phyloP scores from a whole-genome alignment of 1,140 invertebrate species.

The Temnothorax longispinosus region DNA sequence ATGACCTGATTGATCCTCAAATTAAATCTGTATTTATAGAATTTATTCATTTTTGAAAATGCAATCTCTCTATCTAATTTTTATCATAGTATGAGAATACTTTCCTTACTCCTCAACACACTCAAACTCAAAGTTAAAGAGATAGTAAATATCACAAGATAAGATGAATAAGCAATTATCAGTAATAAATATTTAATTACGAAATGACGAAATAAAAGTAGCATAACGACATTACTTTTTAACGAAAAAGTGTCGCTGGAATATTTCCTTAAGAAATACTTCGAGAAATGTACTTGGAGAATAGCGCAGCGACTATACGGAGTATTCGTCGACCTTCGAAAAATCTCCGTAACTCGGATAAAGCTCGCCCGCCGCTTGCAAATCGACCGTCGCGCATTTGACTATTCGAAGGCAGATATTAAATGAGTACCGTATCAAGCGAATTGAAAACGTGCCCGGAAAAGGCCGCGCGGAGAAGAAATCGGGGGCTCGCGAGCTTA shows the following conservation, averaged over 20 bases:
- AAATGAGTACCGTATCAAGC: constrained; percentile 56
- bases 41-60: not conserved
- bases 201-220: constrained; percentile 23
- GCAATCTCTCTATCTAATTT: not conserved
- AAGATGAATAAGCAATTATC: constrained; percentile 4
- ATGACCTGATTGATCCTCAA: not conserved
- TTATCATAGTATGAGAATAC: not conserved
- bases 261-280: constrained; percentile 8
- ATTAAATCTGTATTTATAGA: not conserved
- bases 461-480: not conserved
- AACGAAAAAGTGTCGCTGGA: not conserved
- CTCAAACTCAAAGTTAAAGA: not conserved
- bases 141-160: too few species aligned
- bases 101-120: not conserved
- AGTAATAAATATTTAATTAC: constrained; percentile 8
- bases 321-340: not conserved
- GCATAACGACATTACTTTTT: constrained; percentile 2
- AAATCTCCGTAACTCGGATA: constrained; percentile 6
- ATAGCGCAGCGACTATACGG: not conserved
- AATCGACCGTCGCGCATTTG: constrained; percentile 29
- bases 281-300: not conserved
- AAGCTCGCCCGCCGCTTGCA: not conserved
- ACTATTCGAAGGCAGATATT: constrained; percentile 48
- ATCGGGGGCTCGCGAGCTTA: constrained; percentile 28
- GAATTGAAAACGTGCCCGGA: constrained; percentile 55